These are phyloP conservation scores for Ophioninae sp. DNA, from an alignment of 2,888 invertebrate species.

Conservation along the genomic window DNA sequence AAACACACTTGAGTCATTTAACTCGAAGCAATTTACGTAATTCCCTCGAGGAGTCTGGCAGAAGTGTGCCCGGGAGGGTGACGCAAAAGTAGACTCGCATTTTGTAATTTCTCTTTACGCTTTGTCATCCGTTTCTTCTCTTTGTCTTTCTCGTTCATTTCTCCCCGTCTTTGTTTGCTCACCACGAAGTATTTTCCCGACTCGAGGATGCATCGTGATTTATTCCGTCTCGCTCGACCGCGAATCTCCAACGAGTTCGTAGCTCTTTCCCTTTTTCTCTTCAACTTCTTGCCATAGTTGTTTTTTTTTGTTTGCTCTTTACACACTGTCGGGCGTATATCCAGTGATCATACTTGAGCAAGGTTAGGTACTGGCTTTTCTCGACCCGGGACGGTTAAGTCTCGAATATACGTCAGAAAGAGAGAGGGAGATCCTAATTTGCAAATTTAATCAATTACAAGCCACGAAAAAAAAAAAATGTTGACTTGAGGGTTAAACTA, in stretches of 20 bases:
- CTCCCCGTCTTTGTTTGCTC: background rate
- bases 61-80: conserved; percentile 16
- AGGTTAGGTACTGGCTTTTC: conserved; percentile 49
- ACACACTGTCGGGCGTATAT: background rate
- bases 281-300: conserved; percentile 4
- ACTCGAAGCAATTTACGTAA: conserved; percentile 39
- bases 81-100: conserved; percentile 36
- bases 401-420: background rate
- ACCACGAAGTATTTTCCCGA: conserved; percentile 11
- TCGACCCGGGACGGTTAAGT: background rate
- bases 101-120: background rate
- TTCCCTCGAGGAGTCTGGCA: conserved; percentile 14
- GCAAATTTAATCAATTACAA: conserved; percentile 33
- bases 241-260: conserved; percentile 47
- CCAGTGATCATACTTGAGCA: conserved; percentile 32
- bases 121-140: conserved; percentile 12
- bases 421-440: background rate
- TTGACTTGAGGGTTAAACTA: too few species aligned
- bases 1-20: conserved; percentile 26
- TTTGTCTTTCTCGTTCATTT: background rate
- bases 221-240: conserved; percentile 43
- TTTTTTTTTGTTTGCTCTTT: background rate
- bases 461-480: too few species aligned
- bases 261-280: conserved; percentile 6
- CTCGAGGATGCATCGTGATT: conserved; percentile 42